Evolutionary conservation across 30 jellyfish, hydroid and myxozoan genomes (phyloP).

Genomic region (Clytia hemisphaerica): DNA sequence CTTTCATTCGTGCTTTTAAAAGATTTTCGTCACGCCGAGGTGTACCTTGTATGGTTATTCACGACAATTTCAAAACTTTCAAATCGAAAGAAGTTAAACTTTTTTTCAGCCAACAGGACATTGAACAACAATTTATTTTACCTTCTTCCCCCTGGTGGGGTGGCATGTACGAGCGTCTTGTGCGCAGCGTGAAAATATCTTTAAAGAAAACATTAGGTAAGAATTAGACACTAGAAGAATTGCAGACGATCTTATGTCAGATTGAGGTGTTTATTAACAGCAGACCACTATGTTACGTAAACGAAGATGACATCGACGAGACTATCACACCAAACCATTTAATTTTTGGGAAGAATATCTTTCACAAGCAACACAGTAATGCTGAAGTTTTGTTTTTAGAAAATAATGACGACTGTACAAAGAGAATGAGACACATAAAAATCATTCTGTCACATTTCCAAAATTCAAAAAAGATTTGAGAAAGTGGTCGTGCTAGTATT

Average conservation of each 20-base stretch:
- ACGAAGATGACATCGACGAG: constrained; percentile 13
- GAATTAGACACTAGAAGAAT: constrained; percentile 8
- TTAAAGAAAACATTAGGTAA: neutral
- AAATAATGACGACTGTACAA: no score
- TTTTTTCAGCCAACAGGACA: neutral
- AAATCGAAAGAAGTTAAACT: constrained; percentile 27
- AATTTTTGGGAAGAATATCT: neutral
- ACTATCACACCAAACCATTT: constrained; percentile 23
- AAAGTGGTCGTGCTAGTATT: no score
- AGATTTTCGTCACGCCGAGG: constrained; percentile 21
- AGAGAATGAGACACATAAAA: no score
- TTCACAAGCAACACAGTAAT: no score
- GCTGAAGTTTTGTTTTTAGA: no score
- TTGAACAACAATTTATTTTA: constrained; percentile 19
- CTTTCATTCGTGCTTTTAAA: constrained; percentile 10
- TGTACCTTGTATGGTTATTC: neutral
- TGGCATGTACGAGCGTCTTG: constrained; percentile 30
- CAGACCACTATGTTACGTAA: constrained; percentile 32
- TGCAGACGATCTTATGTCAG: constrained; percentile 23
- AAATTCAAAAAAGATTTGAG: no score
- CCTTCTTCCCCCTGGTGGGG: constrained; percentile 48
- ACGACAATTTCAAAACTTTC: constrained; percentile 40
- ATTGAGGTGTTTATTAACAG: constrained; percentile 9
- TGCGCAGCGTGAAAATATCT: constrained; percentile 8
- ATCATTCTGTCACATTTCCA: no score